Percentiles rank a stretch among this genome's conserved stretches.
phyloP scores from a whole-genome alignment of 2,888 invertebrate genomes.

The Drosophila koepferae region DNA sequence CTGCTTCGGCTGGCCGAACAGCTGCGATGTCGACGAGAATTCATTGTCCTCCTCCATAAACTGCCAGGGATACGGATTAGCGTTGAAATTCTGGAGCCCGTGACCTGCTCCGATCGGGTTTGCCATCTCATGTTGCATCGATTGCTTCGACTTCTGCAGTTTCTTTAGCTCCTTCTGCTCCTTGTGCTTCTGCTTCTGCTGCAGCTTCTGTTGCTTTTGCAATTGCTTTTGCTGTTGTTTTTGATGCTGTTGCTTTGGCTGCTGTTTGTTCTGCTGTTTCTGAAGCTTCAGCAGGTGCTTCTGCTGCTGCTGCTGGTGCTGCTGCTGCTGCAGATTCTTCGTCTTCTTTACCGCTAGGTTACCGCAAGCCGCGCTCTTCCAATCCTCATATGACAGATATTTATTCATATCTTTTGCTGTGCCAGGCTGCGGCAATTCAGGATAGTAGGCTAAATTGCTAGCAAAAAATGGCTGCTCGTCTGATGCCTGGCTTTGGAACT shows the following conservation, averaged over 20 bases:
- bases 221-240: not conserved
- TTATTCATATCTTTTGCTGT: not conserved
- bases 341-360: too few relatives aligned
- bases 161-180: not conserved
- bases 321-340: not conserved
- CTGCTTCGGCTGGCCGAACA: too few relatives aligned
- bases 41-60: too few relatives aligned
- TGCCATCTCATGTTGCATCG: too few relatives aligned
- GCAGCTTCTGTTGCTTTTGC: not conserved
- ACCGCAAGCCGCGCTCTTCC: not conserved
- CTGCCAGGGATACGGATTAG: too few relatives aligned
- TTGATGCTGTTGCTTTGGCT: not conserved
- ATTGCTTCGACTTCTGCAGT: not conserved
- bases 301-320: not conserved
- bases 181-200: not conserved
- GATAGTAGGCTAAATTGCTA: constrained; percentile 39
- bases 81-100: too few relatives aligned
- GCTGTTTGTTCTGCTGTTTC: not conserved
- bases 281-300: not conserved
- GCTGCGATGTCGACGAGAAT: too few relatives aligned
- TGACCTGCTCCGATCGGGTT: too few relatives aligned
- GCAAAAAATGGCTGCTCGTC: constrained; percentile 22
- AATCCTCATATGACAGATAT: constrained; percentile 7
- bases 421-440: constrained; percentile 25
- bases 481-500: not conserved